These are phyloP conservation scores for Euproctis similis DNA, from an alignment of 2,888 invertebrate genomes.

Conservation along the genomic window DNA sequence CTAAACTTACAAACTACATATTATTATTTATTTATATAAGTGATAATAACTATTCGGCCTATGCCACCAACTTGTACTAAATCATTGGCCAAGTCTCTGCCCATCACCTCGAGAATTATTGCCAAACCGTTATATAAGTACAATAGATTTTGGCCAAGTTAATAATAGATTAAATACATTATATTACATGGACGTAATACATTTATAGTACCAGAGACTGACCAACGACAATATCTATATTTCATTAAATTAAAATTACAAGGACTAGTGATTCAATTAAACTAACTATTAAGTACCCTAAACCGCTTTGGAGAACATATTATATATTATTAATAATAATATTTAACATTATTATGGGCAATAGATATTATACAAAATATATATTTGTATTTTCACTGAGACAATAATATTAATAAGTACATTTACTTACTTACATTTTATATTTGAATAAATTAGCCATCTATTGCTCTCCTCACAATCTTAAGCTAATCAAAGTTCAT, in stretches of 20 bases:
- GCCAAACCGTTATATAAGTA: conserved; percentile 2
- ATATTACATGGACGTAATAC: too few species aligned
- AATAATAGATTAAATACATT: neutral
- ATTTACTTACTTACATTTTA: conserved; percentile 39
- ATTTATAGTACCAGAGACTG: conserved; percentile 17
- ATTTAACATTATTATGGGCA: conserved; percentile 47
- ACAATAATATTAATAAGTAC: conserved; percentile 38
- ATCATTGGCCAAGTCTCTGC: conserved; percentile 41
- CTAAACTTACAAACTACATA: conserved; percentile 44
- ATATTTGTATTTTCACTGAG: conserved; percentile 42
- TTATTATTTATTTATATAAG: conserved; percentile 43
- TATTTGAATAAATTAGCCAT: conserved; percentile 39
- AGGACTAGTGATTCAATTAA: conserved; percentile 75
- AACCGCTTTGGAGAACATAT: conserved; percentile 70
- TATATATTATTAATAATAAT: too few species aligned
- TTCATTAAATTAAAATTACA: conserved; percentile 68
- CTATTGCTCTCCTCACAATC: conserved; percentile 62
- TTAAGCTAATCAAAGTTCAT: conserved; percentile 62
- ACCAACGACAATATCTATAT: conserved; percentile 60
- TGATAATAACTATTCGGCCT: conserved; percentile 53
- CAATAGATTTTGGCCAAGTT: conserved; percentile 4
- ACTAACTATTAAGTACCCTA: conserved; percentile 74
- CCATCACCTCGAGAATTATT: conserved; percentile 7
- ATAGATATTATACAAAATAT: conserved; percentile 39
- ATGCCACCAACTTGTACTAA: conserved; percentile 66